Conservation (phyloP, 2,888 invertebrate genomes). For the Disparrhopalites patrizii region DNA sequence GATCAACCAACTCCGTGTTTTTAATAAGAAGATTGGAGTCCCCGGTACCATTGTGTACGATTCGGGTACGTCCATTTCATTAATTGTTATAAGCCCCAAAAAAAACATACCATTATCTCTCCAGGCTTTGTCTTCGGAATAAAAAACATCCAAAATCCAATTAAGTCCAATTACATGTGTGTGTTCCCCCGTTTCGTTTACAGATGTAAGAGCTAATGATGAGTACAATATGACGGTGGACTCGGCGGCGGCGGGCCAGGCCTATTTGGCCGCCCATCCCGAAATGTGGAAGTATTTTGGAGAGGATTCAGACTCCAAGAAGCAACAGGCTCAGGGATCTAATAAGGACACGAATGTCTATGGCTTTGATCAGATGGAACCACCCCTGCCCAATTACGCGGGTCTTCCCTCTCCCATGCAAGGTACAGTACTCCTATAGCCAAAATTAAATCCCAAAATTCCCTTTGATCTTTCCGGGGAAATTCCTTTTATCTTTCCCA, state of each 20-base stretch:
- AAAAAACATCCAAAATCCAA: no score
- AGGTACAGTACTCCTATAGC: no score
- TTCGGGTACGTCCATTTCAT: slow-evolving; percentile 56
- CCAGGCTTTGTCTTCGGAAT: neutral
- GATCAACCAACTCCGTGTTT: slow-evolving; percentile 63
- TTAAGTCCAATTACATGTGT: neutral
- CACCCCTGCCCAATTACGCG: slow-evolving; percentile 5
- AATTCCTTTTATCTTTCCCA: no score
- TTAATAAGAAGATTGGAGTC: slow-evolving; percentile 63
- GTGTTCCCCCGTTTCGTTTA: slow-evolving; percentile 8
- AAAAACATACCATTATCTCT: neutral
- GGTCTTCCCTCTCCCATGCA: slow-evolving; percentile 1
- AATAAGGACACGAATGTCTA: neutral
- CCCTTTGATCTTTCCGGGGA: neutral
- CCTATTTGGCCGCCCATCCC: slow-evolving; percentile 53
- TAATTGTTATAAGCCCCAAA: neutral
- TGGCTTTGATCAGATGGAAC: slow-evolving; percentile 22
- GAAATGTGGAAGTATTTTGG: slow-evolving; percentile 49
- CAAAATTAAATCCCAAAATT: neutral
- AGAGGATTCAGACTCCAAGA: slow-evolving; percentile 28
- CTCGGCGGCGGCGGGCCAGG: slow-evolving; percentile 54
- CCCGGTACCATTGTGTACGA: slow-evolving; percentile 71
- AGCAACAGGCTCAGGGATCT: slow-evolving; percentile 1
- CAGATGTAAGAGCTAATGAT: slow-evolving; percentile 52
- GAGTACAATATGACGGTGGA: slow-evolving; percentile 55